These are phyloP conservation scores for Caenorhabditis auriculariae DNA, from an alignment of 2,888 invertebrate species.

Conservation along the genomic window DNA sequence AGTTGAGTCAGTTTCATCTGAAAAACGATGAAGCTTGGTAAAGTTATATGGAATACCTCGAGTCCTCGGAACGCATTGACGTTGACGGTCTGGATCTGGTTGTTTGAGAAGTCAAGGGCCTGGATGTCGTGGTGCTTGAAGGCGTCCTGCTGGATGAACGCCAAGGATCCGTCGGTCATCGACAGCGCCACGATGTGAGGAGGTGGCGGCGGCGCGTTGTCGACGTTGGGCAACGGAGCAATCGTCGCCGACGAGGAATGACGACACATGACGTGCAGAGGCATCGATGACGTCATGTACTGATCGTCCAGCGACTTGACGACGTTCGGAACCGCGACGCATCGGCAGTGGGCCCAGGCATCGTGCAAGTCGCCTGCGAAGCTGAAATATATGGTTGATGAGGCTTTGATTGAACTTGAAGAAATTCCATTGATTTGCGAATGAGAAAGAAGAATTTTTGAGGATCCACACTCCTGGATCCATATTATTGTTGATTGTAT, in stretches of 20 bases:
- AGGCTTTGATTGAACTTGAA: too few species aligned
- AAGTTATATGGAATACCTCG: slow-evolving; percentile 38
- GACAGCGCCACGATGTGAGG: slow-evolving; percentile 42
- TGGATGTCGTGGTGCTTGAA: slow-evolving; percentile 58
- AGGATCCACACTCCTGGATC: too few species aligned
- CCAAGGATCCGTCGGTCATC: slow-evolving; percentile 45
- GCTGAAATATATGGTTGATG: too few species aligned
- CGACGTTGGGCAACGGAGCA: slow-evolving; percentile 31
- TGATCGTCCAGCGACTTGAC: neutral
- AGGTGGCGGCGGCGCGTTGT: slow-evolving; percentile 9
- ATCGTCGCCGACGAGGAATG: slow-evolving; percentile 39
- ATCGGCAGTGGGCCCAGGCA: slow-evolving; percentile 35
- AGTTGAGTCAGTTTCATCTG: slow-evolving; percentile 52
- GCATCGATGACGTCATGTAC: slow-evolving; percentile 2
- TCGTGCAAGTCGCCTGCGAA: slow-evolving; percentile 21
- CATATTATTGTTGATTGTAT: too few species aligned
- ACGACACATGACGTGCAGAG: slow-evolving; percentile 41
- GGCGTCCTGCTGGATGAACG: slow-evolving; percentile 51
- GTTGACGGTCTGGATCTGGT: slow-evolving; percentile 61
- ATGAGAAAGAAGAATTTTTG: too few species aligned
- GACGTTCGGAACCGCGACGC: slow-evolving; percentile 30
- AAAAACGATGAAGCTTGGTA: slow-evolving; percentile 3
- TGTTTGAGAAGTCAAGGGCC: slow-evolving; percentile 53
- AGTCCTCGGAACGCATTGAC: slow-evolving; percentile 62
- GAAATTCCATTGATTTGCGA: too few species aligned